Evolutionary conservation across 1,140 invertebrate genomes (phyloP).

Genomic region (Sipha flava): DNA sequence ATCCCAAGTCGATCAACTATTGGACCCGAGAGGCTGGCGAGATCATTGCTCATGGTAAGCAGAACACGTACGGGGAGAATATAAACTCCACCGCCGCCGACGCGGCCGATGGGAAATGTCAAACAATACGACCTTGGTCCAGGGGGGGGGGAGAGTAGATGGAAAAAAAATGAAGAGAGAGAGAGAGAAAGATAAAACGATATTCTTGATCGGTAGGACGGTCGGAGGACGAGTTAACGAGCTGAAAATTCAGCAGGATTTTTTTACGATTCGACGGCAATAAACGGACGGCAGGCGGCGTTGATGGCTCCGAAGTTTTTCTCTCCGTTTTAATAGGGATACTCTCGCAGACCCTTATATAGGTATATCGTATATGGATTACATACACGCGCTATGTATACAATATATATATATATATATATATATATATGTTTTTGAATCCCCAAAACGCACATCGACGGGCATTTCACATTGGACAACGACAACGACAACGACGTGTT

Average conservation of each 20-base stretch:
- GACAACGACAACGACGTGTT: neutral
- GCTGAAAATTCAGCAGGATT: constrained; percentile 26
- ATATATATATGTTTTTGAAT: neutral
- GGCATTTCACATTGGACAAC: neutral
- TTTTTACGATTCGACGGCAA: constrained; percentile 14
- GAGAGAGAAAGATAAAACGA: too few species aligned
- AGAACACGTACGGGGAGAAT: constrained; percentile 16
- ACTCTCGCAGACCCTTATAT: neutral
- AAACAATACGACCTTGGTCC: neutral
- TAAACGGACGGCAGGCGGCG: neutral
- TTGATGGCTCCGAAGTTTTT: neutral
- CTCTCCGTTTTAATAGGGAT: constrained; percentile 6
- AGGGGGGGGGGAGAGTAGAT: too few species aligned
- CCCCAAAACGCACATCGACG: constrained; percentile 14
- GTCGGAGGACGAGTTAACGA: neutral
- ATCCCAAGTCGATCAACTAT: constrained; percentile 77
- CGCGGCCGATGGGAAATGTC: neutral
- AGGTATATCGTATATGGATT: neutral
- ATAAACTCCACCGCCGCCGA: neutral
- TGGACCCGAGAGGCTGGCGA: constrained; percentile 69
- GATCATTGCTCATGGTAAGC: constrained; percentile 64
- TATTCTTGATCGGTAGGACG: too few species aligned
- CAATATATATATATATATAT: neutral
- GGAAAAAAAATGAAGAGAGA: neutral
- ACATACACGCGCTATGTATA: neutral